Conservation (phyloP, 2,113 vertebrate species). For the Rynchops niger region DNA sequence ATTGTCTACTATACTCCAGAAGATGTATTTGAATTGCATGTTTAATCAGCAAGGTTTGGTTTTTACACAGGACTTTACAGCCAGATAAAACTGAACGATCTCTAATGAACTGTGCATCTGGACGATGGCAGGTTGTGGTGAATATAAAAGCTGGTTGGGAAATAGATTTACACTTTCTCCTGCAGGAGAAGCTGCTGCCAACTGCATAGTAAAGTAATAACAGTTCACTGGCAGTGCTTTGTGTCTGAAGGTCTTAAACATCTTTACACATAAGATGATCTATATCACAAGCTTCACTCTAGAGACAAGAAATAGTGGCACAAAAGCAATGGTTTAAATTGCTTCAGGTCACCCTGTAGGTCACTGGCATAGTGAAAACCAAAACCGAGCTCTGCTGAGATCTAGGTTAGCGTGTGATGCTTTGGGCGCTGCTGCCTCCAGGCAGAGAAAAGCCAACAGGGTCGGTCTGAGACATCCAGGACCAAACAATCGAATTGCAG, state of each 20-base stretch:
- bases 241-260: background rate
- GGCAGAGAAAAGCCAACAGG: background rate
- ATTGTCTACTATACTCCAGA: background rate
- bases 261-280: conserved; percentile 4
- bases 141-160: conserved; percentile 25
- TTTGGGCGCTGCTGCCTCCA: background rate
- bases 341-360: background rate
- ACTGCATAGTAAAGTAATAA: background rate
- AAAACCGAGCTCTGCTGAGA: background rate
- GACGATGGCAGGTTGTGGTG: conserved; percentile 10
- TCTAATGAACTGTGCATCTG: conserved; percentile 42
- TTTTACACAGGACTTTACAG: background rate
- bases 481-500: background rate
- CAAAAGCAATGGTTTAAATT: background rate
- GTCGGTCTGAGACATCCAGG: background rate
- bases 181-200: conserved; percentile 19
- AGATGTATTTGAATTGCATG: conserved; percentile 33
- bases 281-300: background rate
- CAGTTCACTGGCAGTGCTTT: background rate
- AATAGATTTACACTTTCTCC: conserved; percentile 30
- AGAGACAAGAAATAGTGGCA: background rate
- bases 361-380: background rate
- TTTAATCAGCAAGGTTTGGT: background rate
- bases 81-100: background rate
- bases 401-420: background rate